Conservation (phyloP, 2,888 invertebrate genomes). For the Caenorhabditis virilis region DNA sequence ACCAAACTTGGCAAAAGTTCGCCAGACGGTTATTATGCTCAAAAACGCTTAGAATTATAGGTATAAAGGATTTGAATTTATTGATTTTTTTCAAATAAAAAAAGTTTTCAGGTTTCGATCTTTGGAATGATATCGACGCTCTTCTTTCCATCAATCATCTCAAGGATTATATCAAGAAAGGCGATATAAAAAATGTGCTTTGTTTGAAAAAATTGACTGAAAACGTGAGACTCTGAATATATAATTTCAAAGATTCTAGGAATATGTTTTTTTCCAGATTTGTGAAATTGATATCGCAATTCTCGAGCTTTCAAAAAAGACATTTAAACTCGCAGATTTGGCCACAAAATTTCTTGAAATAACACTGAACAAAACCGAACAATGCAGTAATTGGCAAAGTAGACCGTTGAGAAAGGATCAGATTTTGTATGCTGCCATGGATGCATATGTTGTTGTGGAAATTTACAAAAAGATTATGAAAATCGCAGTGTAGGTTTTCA, state of each 20-base stretch:
- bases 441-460: constrained; percentile 43
- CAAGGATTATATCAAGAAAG: background rate
- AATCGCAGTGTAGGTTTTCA: background rate
- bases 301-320: constrained; percentile 23
- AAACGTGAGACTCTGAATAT: constrained; percentile 32
- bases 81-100: too few relatives aligned
- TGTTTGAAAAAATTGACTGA: constrained; percentile 1
- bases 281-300: constrained; percentile 31
- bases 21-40: constrained; percentile 21
- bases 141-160: constrained; percentile 22
- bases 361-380: constrained; percentile 41
- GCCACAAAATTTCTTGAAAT: constrained; percentile 14
- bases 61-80: constrained; percentile 21
- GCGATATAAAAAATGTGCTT: background rate
- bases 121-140: constrained; percentile 41
- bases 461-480: constrained; percentile 26
- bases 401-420: constrained; percentile 40
- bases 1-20: constrained; percentile 34
- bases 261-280: constrained; percentile 11
- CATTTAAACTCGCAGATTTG: constrained; percentile 42
- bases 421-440: constrained; percentile 45
- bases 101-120: constrained; percentile 26
- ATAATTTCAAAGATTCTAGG: constrained; percentile 18
- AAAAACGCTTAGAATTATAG: constrained; percentile 25
- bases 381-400: constrained; percentile 43